phyloP scores from a whole-genome alignment of 2,888 invertebrate genomes.

The Diarsia brunnea region DNA sequence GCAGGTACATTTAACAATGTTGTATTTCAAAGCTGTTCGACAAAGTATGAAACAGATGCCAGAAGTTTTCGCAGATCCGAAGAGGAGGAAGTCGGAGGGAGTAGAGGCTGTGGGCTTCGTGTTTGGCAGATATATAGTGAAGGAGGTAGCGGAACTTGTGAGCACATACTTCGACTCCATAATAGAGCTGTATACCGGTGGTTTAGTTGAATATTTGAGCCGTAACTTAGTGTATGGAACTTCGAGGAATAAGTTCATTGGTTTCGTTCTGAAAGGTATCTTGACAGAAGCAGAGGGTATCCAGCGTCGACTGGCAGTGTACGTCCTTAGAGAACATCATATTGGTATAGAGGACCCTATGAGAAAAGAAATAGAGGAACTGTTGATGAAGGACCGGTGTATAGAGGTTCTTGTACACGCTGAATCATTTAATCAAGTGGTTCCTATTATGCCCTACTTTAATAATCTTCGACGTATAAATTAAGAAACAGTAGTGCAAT shows the following conservation, averaged over 20 bases:
- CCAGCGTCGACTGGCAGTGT: slow-evolving; percentile 45
- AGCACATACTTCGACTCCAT: slow-evolving; percentile 74
- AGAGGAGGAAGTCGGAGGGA: slow-evolving; percentile 66
- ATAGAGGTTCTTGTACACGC: slow-evolving; percentile 28
- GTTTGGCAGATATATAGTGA: slow-evolving; percentile 75
- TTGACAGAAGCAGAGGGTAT: slow-evolving; percentile 32
- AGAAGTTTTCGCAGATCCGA: slow-evolving; percentile 69
- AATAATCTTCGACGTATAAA: not conserved
- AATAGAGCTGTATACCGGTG: slow-evolving; percentile 69
- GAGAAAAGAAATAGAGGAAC: slow-evolving; percentile 32
- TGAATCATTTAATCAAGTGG: slow-evolving; percentile 1
- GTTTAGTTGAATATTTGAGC: slow-evolving; percentile 65
- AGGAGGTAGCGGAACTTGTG: slow-evolving; percentile 71
- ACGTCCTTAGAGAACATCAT: slow-evolving; percentile 22
- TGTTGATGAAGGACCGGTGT: slow-evolving; percentile 16
- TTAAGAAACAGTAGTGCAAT: not conserved
- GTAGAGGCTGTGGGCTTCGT: slow-evolving; percentile 72
- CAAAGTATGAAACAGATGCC: slow-evolving; percentile 70
- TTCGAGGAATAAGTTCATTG: slow-evolving; percentile 33
- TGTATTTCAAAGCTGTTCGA: slow-evolving; percentile 76
- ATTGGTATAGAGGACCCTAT: slow-evolving; percentile 17
- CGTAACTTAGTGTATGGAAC: slow-evolving; percentile 19
- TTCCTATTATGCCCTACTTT: slow-evolving; percentile 21
- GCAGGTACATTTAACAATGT: slow-evolving; percentile 74
- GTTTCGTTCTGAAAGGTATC: slow-evolving; percentile 42